Evolutionary conservation across 2,888 invertebrate genomes (phyloP), one percentile per base, ranked within the genome.

Genomic region (Habroteleia sp.): DNA sequence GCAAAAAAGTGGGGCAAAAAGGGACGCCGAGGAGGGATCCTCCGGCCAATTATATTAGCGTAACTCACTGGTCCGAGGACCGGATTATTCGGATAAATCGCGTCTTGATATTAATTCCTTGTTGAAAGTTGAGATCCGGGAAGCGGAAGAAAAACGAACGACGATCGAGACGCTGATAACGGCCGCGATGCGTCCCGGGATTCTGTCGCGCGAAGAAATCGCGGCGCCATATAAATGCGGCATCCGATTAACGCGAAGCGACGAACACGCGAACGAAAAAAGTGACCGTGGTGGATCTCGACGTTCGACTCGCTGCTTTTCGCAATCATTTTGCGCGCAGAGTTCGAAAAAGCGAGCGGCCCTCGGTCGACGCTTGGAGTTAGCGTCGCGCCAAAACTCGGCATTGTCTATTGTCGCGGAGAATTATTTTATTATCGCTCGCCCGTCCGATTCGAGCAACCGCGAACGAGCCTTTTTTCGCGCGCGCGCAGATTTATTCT

Each of bases 341-440:
- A 86, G 82, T 83, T 81, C 83, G 83, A 84, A 81, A 84, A 86
- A 86, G 83, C 84, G 85, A 84, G 83, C 80, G 71, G 66, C 66
- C 42, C 60, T 66, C 75, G 75, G 76, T 77, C 81, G 79, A 85
- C 86, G 85, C 84, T 86, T 85, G 86, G 84, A 88, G 86, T 88
- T 87, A 87, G 84, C 83, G 84, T 85, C 84, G 82, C 85, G 80
- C 83, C 84, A 82, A 44, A 54, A 58, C 71, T 82, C 78, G 80
- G 83, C 84, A 85, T 85, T 86, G 85, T 85, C 87, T 83, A 86
- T 87, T 86, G 85, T 86, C 83, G 80, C 82, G 83, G 81, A 84
- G 85, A 87, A 87, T 87, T 87, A 87, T 87, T 87, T 87, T 86
- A 87, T 86, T 85, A 85, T 84, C 85, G 84, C 80, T 83, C 83